These are phyloP conservation scores for Drosophila subobscura DNA, from an alignment of 1,140 invertebrate species.

Conservation along the genomic window DNA sequence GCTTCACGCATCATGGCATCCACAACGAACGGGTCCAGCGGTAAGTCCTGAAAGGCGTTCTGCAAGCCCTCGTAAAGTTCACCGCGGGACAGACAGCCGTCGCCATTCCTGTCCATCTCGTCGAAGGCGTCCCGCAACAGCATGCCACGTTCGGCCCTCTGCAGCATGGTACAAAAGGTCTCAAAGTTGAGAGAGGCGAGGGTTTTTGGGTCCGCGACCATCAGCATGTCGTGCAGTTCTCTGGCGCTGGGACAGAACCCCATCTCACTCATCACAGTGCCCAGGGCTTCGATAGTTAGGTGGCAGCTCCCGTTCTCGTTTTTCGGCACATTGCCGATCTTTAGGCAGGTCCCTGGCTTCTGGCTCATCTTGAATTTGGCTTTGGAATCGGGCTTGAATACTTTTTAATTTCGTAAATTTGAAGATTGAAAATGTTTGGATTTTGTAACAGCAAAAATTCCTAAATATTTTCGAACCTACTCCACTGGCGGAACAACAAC, in stretches of 20 bases:
- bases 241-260: background rate
- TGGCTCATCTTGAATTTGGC: no score
- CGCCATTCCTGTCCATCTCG: background rate
- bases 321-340: no score
- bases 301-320: no score
- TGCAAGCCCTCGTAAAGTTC: background rate
- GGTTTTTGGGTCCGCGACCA: background rate
- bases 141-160: constrained; percentile 2
- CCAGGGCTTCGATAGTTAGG: background rate
- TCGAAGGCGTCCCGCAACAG: constrained; percentile 1
- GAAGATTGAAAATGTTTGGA: no score
- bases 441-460: no score
- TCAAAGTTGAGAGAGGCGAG: background rate
- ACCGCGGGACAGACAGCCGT: constrained; percentile 2
- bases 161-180: background rate
- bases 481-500: no score
- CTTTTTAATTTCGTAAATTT: no score
- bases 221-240: constrained; percentile 10
- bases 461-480: no score
- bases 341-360: no score
- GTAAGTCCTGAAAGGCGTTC: background rate
- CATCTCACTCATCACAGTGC: background rate
- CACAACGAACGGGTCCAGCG: background rate
- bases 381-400: no score
- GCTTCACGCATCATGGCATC: constrained; percentile 16